Evolutionary conservation across 2,888 invertebrate genomes (phyloP).

Genomic region (Ornithoptera priamus): DNA sequence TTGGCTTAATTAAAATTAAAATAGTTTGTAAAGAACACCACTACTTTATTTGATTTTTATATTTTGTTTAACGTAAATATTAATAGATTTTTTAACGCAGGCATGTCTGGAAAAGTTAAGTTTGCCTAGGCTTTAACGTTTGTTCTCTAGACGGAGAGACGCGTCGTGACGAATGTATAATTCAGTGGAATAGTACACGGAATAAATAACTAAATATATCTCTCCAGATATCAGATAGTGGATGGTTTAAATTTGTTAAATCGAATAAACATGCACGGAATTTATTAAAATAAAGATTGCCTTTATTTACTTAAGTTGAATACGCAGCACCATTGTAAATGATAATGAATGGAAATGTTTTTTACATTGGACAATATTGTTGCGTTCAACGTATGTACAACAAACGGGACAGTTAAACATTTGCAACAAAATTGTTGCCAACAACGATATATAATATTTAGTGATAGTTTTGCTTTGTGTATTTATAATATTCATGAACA

Average conservation of each 20-base stretch:
- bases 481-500: too few species aligned
- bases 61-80: neutral
- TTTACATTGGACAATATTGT: too few species aligned
- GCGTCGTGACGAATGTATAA: constrained; percentile 18
- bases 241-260: constrained; percentile 10
- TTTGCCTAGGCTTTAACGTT: constrained; percentile 6
- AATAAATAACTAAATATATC: constrained; percentile 22
- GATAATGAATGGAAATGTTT: neutral
- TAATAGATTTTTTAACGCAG: neutral
- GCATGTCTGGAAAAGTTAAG: neutral
- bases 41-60: neutral
- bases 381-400: too few species aligned
- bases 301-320: neutral
- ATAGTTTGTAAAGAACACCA: neutral
- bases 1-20: constrained; percentile 7
- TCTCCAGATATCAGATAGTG: neutral
- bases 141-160: constrained; percentile 9
- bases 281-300: constrained; percentile 1
- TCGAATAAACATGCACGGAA: neutral
- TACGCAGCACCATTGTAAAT: neutral
- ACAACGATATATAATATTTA: too few species aligned
- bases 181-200: constrained; percentile 17
- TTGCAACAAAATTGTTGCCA: too few species aligned
- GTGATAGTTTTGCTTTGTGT: too few species aligned
- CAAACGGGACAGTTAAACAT: too few species aligned